Percentiles rank a stretch among this genome's conserved stretches.
These are phyloP conservation scores for Pararge aegeria DNA, from an alignment of 1,140 invertebrate genomes.

Conservation along the genomic window DNA sequence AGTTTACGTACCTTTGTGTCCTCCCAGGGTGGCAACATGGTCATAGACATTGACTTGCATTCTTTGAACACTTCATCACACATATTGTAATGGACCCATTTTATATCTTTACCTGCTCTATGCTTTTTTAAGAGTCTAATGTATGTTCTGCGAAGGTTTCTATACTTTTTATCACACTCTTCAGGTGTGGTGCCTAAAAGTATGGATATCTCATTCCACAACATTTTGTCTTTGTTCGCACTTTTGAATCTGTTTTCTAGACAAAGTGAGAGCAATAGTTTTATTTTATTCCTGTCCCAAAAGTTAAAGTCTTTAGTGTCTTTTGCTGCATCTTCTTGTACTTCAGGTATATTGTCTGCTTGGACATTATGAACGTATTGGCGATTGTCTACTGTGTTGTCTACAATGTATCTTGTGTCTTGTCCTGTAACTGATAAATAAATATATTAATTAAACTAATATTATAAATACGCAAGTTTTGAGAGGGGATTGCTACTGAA, in stretches of 20 bases:
- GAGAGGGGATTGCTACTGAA: too few species aligned
- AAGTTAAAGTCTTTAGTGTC: conserved; percentile 42
- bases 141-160: conserved; percentile 58
- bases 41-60: conserved; percentile 49
- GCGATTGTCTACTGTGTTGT: conserved; percentile 42
- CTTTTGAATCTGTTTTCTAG: conserved; percentile 53
- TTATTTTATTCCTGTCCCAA: conserved; percentile 66
- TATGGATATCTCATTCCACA: conserved; percentile 56
- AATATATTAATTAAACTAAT: neutral
- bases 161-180: conserved; percentile 65
- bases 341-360: conserved; percentile 17
- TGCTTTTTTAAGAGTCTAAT: conserved; percentile 65
- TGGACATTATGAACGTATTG: conserved; percentile 58
- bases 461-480: neutral
- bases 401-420: conserved; percentile 56
- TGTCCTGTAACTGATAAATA: conserved; percentile 44
- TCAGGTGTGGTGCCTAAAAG: conserved; percentile 50
- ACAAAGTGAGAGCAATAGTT: conserved; percentile 52
- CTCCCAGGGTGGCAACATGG: conserved; percentile 61
- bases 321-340: conserved; percentile 32
- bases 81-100: conserved; percentile 62
- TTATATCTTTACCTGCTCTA: conserved; percentile 60
- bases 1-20: conserved; percentile 56
- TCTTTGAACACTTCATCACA: conserved; percentile 68
- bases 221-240: conserved; percentile 44